Base-by-base conservation (phyloP, 2,888 invertebrate species). In the Drosophila siamana region DNA sequence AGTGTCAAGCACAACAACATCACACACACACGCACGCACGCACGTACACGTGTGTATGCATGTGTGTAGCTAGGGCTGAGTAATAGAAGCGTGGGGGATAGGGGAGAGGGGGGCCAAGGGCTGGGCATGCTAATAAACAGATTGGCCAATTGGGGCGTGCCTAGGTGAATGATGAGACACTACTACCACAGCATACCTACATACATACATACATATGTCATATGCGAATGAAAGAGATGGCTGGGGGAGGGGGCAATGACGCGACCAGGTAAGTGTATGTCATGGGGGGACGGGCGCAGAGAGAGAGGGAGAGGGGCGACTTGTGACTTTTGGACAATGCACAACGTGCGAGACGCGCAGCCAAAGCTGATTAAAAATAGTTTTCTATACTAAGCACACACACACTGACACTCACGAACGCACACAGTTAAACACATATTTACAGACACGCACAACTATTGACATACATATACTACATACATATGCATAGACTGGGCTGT, bases 311-410 rank as follows among this genome's bases (percentile, higher is more conserved):
- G 28, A 5, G 38, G 19, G 52, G 57, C 76, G 75, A 69, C 60
- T 70, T 55, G 76, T 60, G 73, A 77, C 38, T 67, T 61, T 72
- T 64, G 78, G 63, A 74, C 60, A 77, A 73, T 74, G 78, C 48
- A 72, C 60, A 74, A 67, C 41, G 77, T 63, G 77, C 59, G 55
- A 72, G 60, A 52, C 48, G 73, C 61, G 48, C 59, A 63, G 52
- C 59, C 48, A 74, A 67, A 73, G 74, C 73, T 73, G 56, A 78
- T 67, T 77, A 71, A 75, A 71, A 71, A 66, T 64, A 64, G 63
- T 77, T 64, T 59, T 60, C 52, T 52, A 63, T 61, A 44, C 43
- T 54, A 30, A 43, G 54, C 16, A 48, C 11, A 65, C 36, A 56
- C 33, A 44, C 16, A 52, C 19, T 16, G 44, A 60, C 47, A 38